Percentiles rank a stretch among this genome's conserved stretches.
Conservation (phyloP, 2,797 vertebrate genomes). For the Pitangus sulphuratus region DNA sequence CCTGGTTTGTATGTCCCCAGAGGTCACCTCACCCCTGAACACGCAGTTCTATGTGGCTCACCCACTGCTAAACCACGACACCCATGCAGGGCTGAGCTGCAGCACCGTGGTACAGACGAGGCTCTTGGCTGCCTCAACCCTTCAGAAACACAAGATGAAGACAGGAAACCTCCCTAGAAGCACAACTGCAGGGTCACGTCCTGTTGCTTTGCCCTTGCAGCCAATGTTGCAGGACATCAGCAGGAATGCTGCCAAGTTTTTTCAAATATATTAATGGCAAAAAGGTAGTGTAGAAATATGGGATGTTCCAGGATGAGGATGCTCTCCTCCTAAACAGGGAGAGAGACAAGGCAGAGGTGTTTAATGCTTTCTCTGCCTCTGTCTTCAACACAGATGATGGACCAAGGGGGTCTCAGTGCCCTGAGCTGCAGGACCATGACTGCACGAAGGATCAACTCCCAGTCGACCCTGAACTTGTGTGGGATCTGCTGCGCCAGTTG, state of each 20-base stretch:
- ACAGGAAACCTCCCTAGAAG: neutral
- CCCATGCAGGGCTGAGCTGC: neutral
- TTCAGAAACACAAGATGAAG: neutral
- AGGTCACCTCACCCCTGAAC: neutral
- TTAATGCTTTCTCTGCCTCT: neutral
- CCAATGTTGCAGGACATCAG: neutral
- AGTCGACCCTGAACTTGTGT: neutral
- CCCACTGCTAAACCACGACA: neutral
- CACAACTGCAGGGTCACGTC: neutral
- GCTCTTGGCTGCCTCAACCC: neutral
- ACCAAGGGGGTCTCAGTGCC: neutral
- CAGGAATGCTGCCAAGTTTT: neutral
- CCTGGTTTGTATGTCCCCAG: neutral
- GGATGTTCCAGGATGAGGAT: neutral
- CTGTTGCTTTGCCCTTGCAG: neutral
- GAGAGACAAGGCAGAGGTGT: neutral
- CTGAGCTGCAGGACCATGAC: neutral
- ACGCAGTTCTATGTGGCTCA: neutral
- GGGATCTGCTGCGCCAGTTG: neutral
- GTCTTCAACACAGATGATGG: neutral
- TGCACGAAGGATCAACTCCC: neutral
- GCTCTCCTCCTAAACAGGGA: neutral
- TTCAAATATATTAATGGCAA: neutral
- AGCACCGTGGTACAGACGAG: fast-evolving
- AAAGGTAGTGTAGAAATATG: neutral